These are phyloP conservation scores for Plagiodera versicolora DNA, from an alignment of 2,888 invertebrate species.

Conservation along the genomic window DNA sequence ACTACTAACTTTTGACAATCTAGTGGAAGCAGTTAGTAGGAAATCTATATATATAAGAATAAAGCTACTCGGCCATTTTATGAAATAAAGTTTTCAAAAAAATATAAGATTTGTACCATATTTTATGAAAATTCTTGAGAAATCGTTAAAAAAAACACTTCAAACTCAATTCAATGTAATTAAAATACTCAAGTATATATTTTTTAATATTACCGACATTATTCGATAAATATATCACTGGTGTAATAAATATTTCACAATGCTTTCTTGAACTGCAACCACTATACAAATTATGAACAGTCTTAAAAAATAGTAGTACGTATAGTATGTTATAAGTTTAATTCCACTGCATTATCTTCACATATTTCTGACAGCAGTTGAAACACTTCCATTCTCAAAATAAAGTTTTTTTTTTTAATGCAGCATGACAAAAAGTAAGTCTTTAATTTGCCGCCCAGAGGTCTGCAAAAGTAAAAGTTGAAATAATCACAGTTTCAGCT, in stretches of 20 bases:
- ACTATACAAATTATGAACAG: conserved; percentile 15
- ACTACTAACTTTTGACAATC: conserved; percentile 11
- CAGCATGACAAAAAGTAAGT: background rate
- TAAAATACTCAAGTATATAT: too few species aligned
- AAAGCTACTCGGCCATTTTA: too few species aligned
- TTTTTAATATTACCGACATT: too few species aligned
- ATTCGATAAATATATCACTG: too few species aligned
- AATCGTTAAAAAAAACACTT: too few species aligned
- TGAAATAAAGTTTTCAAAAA: too few species aligned
- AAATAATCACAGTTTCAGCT: conserved; percentile 35
- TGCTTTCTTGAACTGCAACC: background rate
- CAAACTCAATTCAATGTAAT: too few species aligned
- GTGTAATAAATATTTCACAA: background rate
- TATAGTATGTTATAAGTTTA: conserved; percentile 14
- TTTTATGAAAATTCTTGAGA: too few species aligned
- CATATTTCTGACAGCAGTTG: background rate
- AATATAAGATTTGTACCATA: too few species aligned
- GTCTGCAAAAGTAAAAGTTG: conserved; percentile 6
- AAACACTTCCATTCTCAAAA: too few species aligned
- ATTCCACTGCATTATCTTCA: background rate
- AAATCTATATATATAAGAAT: conserved; percentile 1
- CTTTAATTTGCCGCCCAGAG: too few species aligned
- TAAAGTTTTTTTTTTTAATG: background rate
- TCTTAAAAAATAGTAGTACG: conserved; percentile 30
- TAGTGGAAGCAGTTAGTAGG: conserved; percentile 6